Conservation (phyloP, 2,888 invertebrate genomes). For the Lissonota sp. region DNA sequence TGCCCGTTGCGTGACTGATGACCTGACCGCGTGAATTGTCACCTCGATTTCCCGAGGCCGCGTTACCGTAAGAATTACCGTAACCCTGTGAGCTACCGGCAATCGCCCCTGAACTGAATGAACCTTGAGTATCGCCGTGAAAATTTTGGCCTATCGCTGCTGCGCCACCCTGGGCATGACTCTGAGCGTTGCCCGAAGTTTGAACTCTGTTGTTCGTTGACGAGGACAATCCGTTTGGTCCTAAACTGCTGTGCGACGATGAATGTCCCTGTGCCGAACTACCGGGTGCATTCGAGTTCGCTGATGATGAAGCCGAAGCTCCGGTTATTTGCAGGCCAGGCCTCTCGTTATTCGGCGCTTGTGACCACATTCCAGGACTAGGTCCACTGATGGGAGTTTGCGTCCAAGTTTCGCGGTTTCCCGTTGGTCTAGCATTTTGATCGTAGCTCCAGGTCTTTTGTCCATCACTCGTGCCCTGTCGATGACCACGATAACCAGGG, state of each 20-base stretch:
- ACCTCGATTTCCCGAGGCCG: constrained; percentile 69
- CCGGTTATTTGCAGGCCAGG: constrained; percentile 67
- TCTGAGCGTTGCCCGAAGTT: constrained; percentile 71
- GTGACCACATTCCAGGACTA: constrained; percentile 54
- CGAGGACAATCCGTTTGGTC: constrained; percentile 70
- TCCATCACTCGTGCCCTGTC: constrained; percentile 31
- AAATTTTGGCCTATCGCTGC: constrained; percentile 69
- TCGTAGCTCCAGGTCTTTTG: constrained; percentile 44
- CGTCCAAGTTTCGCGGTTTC: constrained; percentile 49
- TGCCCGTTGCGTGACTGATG: constrained; percentile 66
- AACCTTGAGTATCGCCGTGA: constrained; percentile 68
- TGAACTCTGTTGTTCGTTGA: constrained; percentile 70
- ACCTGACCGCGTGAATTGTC: constrained; percentile 70
- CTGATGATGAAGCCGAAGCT: constrained; percentile 71
- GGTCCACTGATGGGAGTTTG: constrained; percentile 52
- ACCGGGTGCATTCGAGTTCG: constrained; percentile 68
- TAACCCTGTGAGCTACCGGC: constrained; percentile 67
- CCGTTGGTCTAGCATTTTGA: constrained; percentile 16
- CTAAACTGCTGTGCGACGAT: constrained; percentile 68
- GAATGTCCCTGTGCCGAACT: constrained; percentile 73
- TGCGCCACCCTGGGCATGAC: constrained; percentile 72
- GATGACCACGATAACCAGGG: constrained; percentile 44
- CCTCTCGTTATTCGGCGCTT: constrained; percentile 20
- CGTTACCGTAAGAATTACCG: constrained; percentile 69
- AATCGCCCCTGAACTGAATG: constrained; percentile 71